Base-by-base conservation (phyloP, 64 coral and sea anemone genomes). In the Orbicella faveolata region DNA sequence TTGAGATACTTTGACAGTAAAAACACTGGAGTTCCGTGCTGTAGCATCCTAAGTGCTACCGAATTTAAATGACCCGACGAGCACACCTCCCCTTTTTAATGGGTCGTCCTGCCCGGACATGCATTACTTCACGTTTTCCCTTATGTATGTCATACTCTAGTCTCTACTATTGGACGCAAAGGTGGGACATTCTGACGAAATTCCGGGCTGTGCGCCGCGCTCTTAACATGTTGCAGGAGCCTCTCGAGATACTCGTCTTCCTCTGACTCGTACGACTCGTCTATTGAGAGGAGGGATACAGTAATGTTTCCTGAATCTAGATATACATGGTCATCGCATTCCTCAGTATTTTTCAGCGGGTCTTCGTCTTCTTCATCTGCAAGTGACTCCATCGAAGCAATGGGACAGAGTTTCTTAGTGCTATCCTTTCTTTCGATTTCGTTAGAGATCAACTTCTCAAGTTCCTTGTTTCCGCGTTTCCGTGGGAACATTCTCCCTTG, bases 241-340 rank as follows among this genome's bases (percentile, higher is more conserved):
- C 0, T 34, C 2, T 84, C 11, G 0, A 84, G 81, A 25, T 84
- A 20, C 16, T 70, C 20, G 25, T 84, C 81, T 84, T 84, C 81
- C 20, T 52, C 39, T 70, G 81, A 41, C 63, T 84, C 81, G 64
- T 69, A 84, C 8, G 26, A 19, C 34, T 84, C 64, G 11, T 84
- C 81, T 69, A 84, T 69, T 37, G 81, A 70, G 34, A 84, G 63
- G 17, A 84, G 63, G 1, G 63, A 84, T 17, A 84, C 4, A 6
- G 36, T 68, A 3, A 70, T 65, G 19, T 84, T 84, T 12, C 64
- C 81, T 69, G 63, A 84, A 64, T 84, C 81, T 51, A 20, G 8
- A 51, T 52, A 19, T 68, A 7, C 66, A 9, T 25, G 7, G 62
- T 48, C 48, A 26, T 14, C 26, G 64, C 8, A 16, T n/a, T 69